phyloP scores from a whole-genome alignment of 2,888 invertebrate species.

The Eristalis tenax region DNA sequence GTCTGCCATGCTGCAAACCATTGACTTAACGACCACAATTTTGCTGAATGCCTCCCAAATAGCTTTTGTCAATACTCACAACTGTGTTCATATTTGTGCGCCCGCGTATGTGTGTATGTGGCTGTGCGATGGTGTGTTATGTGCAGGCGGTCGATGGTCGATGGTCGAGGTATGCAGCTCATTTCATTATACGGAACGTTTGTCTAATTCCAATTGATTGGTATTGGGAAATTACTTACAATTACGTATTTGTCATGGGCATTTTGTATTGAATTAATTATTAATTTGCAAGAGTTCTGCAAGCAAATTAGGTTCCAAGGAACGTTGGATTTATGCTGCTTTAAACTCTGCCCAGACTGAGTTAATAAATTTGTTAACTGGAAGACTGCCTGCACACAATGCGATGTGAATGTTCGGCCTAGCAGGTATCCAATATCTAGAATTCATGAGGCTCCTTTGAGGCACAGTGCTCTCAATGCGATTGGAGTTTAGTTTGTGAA shows the following conservation, averaged over 20 bases:
- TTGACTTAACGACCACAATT: constrained; percentile 68
- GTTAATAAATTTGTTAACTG: constrained; percentile 34
- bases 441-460: constrained; percentile 5
- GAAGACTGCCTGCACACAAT: neutral
- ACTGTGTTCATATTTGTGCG: neutral
- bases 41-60: constrained; percentile 51
- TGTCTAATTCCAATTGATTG: constrained; percentile 64
- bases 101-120: neutral
- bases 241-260: constrained; percentile 51
- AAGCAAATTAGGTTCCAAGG: constrained; percentile 26
- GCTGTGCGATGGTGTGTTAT: neutral
- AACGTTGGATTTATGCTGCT: neutral
- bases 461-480: neutral
- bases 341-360: constrained; percentile 12
- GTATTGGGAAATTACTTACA: constrained; percentile 66
- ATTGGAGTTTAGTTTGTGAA: constrained; percentile 43
- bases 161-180: constrained; percentile 2
- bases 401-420: neutral
- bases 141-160: neutral
- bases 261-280: constrained; percentile 62
- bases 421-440: constrained; percentile 8
- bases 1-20: constrained; percentile 55
- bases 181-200: constrained; percentile 41
- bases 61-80: constrained; percentile 27
- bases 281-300: constrained; percentile 37